Conservation (phyloP, 2,113 vertebrate genomes). For the human (Homo sapiens) region DNA sequence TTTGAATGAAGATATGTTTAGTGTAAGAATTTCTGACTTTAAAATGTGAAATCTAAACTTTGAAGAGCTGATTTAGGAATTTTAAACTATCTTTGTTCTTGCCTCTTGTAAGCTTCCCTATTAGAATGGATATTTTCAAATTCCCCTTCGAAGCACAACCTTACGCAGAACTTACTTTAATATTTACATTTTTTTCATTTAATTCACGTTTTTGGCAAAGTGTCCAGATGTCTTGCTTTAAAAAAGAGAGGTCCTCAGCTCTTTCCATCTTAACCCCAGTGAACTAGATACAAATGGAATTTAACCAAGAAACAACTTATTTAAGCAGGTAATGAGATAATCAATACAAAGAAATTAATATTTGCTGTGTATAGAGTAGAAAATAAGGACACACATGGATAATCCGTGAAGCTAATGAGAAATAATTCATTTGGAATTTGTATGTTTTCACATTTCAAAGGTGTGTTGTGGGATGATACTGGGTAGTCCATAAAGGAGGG, state of each 20-base stretch:
- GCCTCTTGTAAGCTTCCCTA: neutral
- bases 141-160: neutral
- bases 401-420: neutral
- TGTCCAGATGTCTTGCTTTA: neutral
- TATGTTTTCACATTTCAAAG: slow-evolving; percentile 4
- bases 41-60: neutral
- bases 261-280: neutral
- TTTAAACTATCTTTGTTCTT: slow-evolving; percentile 32
- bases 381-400: neutral
- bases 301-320: neutral
- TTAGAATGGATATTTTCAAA: neutral
- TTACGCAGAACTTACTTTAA: neutral
- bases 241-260: neutral
- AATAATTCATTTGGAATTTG: neutral
- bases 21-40: neutral
- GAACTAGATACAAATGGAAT: slow-evolving; percentile 27
- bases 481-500: neutral
- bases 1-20: neutral
- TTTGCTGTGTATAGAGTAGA: slow-evolving; percentile 7
- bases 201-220: neutral
- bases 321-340: neutral
- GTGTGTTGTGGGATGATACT: neutral
- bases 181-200: slow-evolving; percentile 7
- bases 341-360: neutral
- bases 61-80: neutral